Evolutionary conservation across 2,888 invertebrate genomes (phyloP).

Genomic region (Candidula unifasciata): DNA sequence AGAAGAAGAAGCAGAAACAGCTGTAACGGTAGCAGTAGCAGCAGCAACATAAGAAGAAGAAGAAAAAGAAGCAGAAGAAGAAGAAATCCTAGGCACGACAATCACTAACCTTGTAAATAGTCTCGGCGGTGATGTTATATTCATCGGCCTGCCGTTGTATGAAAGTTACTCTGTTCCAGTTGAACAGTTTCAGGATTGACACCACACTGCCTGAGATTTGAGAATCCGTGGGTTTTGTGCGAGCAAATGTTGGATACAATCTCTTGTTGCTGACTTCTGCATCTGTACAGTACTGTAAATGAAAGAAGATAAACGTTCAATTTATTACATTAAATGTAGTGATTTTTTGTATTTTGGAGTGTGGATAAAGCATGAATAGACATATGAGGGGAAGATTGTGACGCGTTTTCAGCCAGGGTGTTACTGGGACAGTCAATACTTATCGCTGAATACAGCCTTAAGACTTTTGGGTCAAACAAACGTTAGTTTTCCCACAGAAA

Average conservation of each 20-base stretch:
- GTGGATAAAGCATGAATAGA: background rate
- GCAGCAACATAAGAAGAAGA: background rate
- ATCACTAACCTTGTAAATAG: slow-evolving; percentile 81
- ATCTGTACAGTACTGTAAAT: slow-evolving; percentile 91
- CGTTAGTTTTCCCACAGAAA: too few species aligned
- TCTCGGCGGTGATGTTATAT: slow-evolving; percentile 82
- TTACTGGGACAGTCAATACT: too few species aligned
- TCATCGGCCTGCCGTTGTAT: slow-evolving; percentile 83
- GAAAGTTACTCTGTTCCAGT: slow-evolving; percentile 93
- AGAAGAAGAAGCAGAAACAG: too few species aligned
- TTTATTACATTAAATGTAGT: background rate
- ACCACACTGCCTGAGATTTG: slow-evolving; percentile 95
- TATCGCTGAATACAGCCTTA: too few species aligned
- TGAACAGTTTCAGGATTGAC: slow-evolving; percentile 88
- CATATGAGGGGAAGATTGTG: too few species aligned
- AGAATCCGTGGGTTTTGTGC: slow-evolving; percentile 93
- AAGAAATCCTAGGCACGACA: too few species aligned
- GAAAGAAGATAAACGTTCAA: background rate
- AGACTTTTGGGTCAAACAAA: too few species aligned
- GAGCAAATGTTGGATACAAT: slow-evolving; percentile 92
- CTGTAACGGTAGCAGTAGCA: too few species aligned
- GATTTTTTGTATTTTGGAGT: background rate
- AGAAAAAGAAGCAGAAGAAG: too few species aligned
- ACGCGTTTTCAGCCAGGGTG: too few species aligned
- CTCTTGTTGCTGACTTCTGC: slow-evolving; percentile 92